Evolutionary conservation across 2,888 invertebrate species (phyloP), one percentile per base, ranked within the genome.

Genomic region (Sesia bembeciformis): DNA sequence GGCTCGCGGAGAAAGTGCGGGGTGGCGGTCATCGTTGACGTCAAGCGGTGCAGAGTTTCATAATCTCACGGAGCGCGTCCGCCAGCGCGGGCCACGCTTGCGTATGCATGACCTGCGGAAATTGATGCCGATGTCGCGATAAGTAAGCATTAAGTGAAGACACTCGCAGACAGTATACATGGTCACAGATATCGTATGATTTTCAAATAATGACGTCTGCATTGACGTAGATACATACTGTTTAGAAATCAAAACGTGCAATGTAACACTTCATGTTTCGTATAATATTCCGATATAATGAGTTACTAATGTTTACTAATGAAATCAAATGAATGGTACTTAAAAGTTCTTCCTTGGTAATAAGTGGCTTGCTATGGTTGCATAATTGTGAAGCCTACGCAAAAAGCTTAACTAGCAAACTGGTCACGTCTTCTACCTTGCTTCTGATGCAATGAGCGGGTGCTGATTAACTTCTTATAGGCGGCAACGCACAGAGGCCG

Each of bases 21-120:
- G 61, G 61, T 66, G 59, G 66, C 71, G 74, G 72, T 61, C 70
- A 62, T 59, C 64, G 74, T 76, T 86, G 86, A 86, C 87, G 87
- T 86, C 86, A 85, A 62, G 66, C 66, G 59, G 62, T 62, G 67
- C 66, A 66, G 73, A 66, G 73, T 80, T 78, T 81, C 83, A 72
- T 73, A 78, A 76, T 67, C 62, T 60, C 57, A 59, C 60, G 60
- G 42, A 49, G 59, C 55, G 40, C 23, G 23, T 23, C 23, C 1
- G 23, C 23, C 23, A 23, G 23, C 23, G 23, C 23, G 23, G 23
- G 23, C 23, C 23, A 23, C 23, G 6, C 38, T 49, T 23, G 57
- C 54, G 8, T 55, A 60, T 56, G 56, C 55, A 54, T 52, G 53
- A 52, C 5, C 53, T 51, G 51, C 54, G 53, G 57, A 57, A 53